phyloP scores from a whole-genome alignment of 1,140 invertebrate species.

The Eubasilissa regina region DNA sequence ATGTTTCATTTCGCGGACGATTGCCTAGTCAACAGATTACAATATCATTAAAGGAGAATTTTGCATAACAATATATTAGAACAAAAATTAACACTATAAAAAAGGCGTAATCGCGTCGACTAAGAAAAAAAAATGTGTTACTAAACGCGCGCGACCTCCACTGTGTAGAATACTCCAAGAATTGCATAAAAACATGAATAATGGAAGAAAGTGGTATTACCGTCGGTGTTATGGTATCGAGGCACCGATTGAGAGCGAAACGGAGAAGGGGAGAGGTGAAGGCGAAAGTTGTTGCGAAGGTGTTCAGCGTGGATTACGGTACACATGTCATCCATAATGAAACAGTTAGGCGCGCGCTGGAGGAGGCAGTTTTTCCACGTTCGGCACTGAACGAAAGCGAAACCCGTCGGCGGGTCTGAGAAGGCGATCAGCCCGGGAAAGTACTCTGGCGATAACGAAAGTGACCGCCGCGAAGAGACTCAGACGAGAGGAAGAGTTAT shows the following conservation, averaged over 20 bases:
- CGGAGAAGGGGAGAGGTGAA: neutral
- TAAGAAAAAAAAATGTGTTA: slow-evolving; percentile 1
- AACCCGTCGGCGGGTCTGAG: neutral
- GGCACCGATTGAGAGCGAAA: neutral
- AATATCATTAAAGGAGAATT: too few relatives aligned
- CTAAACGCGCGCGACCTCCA: slow-evolving; percentile 11
- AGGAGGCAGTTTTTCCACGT: neutral
- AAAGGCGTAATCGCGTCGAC: neutral
- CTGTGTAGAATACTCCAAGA: neutral
- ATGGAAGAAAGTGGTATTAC: slow-evolving; percentile 8
- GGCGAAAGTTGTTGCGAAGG: slow-evolving; percentile 31
- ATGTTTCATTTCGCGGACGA: too few relatives aligned
- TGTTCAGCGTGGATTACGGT: neutral
- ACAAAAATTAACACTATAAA: too few relatives aligned
- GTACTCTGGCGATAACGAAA: slow-evolving; percentile 1
- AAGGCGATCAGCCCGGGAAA: slow-evolving; percentile 15
- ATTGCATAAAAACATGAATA: slow-evolving; percentile 12
- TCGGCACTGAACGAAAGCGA: slow-evolving; percentile 30
- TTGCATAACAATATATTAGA: too few relatives aligned
- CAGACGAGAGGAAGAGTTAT: slow-evolving; percentile 12
- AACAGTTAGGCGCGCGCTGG: slow-evolving; percentile 5
- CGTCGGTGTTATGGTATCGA: neutral
- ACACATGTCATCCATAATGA: slow-evolving; percentile 5
- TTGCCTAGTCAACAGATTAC: too few relatives aligned
- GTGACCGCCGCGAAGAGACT: neutral